Conservation (phyloP, 2,113 vertebrate species). For the Prochilodus magdalenae region DNA sequence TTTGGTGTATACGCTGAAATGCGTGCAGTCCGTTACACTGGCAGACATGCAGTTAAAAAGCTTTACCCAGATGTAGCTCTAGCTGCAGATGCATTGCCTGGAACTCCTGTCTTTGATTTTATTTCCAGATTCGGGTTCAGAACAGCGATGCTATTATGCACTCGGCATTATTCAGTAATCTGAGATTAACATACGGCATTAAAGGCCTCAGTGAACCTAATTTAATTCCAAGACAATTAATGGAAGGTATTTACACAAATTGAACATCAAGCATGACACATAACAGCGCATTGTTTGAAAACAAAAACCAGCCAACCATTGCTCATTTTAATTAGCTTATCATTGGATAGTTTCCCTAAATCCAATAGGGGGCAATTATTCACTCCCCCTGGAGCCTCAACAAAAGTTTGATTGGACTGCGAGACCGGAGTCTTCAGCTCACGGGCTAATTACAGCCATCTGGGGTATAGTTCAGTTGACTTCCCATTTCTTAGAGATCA, state of each 20-base stretch:
- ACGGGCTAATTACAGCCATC: slow-evolving; percentile 20
- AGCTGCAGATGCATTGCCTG: background rate
- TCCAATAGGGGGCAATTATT: slow-evolving; percentile 50
- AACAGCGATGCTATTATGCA: background rate
- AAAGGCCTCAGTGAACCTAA: slow-evolving; percentile 16
- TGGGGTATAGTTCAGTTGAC: background rate
- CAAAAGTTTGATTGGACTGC: slow-evolving; percentile 38
- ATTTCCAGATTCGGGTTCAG: background rate
- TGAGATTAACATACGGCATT: slow-evolving; percentile 7
- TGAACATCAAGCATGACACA: slow-evolving; percentile 47
- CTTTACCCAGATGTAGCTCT: background rate
- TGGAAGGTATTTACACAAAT: slow-evolving; percentile 40
- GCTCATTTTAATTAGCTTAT: slow-evolving; percentile 55
- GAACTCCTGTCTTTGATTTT: background rate
- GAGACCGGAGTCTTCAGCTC: slow-evolving; percentile 20
- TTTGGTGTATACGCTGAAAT: background rate
- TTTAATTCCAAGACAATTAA: slow-evolving; percentile 29
- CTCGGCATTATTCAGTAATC: slow-evolving; percentile 13
- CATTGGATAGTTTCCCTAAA: slow-evolving; percentile 41
- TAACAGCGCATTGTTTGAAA: slow-evolving; percentile 40
- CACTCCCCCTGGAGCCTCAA: slow-evolving; percentile 22
- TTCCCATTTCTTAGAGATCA: slow-evolving; percentile 19
- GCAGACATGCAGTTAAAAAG: background rate
- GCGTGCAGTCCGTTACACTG: background rate
- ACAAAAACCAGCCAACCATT: slow-evolving; percentile 30